A percentile compares a stretch with the other conserved stretches of the same genome.
phyloP scores from a whole-genome alignment of 2,888 invertebrate species.

The Metellina segmentata region DNA sequence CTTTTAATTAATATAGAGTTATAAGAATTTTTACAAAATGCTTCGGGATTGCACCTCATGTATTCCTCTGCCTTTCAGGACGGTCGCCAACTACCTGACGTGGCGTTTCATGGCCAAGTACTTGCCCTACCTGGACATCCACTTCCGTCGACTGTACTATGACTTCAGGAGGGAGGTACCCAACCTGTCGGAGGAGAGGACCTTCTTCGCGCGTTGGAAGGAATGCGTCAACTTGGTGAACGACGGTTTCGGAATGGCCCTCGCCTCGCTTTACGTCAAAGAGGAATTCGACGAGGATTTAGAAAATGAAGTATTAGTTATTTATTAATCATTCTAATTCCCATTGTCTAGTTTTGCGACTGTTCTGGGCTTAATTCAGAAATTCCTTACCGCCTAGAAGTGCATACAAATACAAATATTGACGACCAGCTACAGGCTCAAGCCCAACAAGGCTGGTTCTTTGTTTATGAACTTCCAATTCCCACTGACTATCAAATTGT shows the following conservation, averaged over 20 bases:
- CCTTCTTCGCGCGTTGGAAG: conserved; percentile 78
- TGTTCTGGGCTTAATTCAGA: too few relatives aligned
- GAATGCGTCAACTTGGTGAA: conserved; percentile 78
- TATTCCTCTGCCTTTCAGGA: conserved; percentile 79
- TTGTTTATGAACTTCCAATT: too few relatives aligned
- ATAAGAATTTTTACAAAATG: too few relatives aligned
- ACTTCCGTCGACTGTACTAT: conserved; percentile 79
- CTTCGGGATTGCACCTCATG: neutral
- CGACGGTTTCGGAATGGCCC: conserved; percentile 78
- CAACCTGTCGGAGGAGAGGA: conserved; percentile 75
- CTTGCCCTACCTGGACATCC: conserved; percentile 81
- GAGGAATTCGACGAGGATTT: conserved; percentile 65
- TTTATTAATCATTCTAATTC: too few relatives aligned
- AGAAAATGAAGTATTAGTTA: conserved; percentile 53
- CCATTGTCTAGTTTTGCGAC: too few relatives aligned
- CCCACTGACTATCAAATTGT: too few relatives aligned
- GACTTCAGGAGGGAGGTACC: conserved; percentile 80
- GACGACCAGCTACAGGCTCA: too few relatives aligned
- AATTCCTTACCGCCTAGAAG: too few relatives aligned
- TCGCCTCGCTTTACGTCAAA: conserved; percentile 78
- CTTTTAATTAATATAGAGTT: too few relatives aligned
- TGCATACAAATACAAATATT: too few relatives aligned
- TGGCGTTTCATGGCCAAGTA: conserved; percentile 82
- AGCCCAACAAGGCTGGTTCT: too few relatives aligned
- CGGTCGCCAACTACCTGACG: conserved; percentile 82